Percentiles rank a stretch among this genome's conserved stretches.
Evolutionary conservation across 2,113 vertebrate genomes (phyloP).

Genomic region (Rhodinocichla rosea): DNA sequence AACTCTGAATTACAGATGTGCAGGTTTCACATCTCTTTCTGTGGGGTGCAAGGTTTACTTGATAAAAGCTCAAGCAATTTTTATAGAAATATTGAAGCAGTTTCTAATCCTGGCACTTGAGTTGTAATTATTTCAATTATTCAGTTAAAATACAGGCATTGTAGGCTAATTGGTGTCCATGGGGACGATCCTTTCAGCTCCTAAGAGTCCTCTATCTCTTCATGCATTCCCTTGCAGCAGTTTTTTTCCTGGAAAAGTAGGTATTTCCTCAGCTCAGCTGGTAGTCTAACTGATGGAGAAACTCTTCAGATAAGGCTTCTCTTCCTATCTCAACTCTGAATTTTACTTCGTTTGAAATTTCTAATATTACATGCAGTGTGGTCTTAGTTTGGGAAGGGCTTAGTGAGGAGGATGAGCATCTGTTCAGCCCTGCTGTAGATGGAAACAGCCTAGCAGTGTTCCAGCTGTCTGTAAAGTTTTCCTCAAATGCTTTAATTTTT

Average conservation of each 20-base stretch:
- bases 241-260: background rate
- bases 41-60: background rate
- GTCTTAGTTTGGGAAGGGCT: background rate
- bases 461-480: background rate
- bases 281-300: background rate
- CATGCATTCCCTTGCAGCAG: background rate
- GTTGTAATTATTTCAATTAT: background rate
- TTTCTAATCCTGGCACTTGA: background rate
- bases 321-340: background rate
- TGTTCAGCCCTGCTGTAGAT: background rate
- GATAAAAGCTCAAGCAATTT: background rate
- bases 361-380: background rate
- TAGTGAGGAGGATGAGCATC: background rate
- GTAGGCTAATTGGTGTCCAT: background rate
- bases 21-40: background rate
- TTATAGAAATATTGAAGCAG: background rate
- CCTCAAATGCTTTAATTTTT: background rate
- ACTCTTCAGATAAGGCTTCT: background rate
- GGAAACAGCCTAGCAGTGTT: background rate
- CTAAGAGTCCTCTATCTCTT: background rate
- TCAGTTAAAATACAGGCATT: background rate
- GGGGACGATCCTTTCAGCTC: background rate
- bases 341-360: background rate
- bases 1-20: background rate
- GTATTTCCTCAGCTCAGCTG: background rate